Base-by-base conservation (phyloP, 2,888 invertebrate species). In the Stenodema calcarata region DNA sequence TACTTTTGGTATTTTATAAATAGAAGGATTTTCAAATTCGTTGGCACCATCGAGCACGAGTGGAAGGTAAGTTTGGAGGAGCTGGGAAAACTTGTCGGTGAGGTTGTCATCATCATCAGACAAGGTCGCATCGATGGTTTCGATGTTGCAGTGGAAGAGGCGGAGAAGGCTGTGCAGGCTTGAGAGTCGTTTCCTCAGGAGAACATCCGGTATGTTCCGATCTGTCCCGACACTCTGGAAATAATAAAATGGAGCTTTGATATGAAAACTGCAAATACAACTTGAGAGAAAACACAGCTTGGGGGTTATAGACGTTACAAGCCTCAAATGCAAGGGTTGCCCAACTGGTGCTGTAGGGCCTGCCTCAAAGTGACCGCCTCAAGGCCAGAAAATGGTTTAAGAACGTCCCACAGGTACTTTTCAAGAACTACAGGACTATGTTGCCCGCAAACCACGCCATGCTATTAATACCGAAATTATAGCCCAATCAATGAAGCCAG, bases 11-110 rank as follows among this genome's bases (percentile, higher is more conserved):
- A 97, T 93, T 90, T 94, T 94, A 88, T 97, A 92, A 91, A 95
- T 94, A 16, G 97, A 96, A 89, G 96, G 94, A 89, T 96, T 94
- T 89, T 96, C 95, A 91, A 97, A 97, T 89, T 96, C 94, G 91
- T 96, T 96, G 79, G 96, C 95, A 78, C 95, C 95, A 90, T 95
- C 95, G 91, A 96, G 95, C 88, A 97, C 92, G 90, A 97, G 95
- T 28, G 97, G 96, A 83, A 97, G 93, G 91, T 96, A 97, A n/a
- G 96, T 95, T 92, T 97, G 96, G 91, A 97, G 95, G 90, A 97
- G 95, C 90, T 95, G 95, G 91, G 95, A 95, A 87, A 98, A 92
- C 90, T 96, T 96, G 89, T 95, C 95, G 41, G 93, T 92, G 88
- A 96, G 93, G 90, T 93, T 93, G 91, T 93, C 89, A 90, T 93